Evolutionary conservation across 2,888 invertebrate genomes (phyloP), one percentile per base, ranked within the genome.

Genomic region (Xestoiulus laeticollis): DNA sequence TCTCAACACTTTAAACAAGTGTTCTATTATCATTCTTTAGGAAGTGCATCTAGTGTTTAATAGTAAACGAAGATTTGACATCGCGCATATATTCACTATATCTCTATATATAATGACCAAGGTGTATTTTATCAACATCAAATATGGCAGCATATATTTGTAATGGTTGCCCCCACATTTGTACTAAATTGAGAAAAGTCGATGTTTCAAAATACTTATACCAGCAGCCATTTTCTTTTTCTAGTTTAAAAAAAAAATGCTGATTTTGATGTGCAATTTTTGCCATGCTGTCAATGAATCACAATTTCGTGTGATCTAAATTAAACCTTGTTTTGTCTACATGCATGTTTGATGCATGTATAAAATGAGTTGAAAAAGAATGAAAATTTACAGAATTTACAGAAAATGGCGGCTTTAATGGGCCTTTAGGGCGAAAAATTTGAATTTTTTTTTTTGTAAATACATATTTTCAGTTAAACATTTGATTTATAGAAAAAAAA

Each of bases 121-220:
- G 59, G 59, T 68, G 59, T 68, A 68, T 68, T 68, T 68, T 68
- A 68, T 68, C 59, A 68, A 22, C 59, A 68, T 68, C 59, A 8
- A 68, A 68, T 5, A 68, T 68, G 59, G 59, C 59, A 22, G 59
- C 59, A 22, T 68, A 68, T 68, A 68, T 68, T 68, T 68, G 59
- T 68, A 68, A 68, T 6, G 59, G 59, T 68, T 14, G 19, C 19
- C 19, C 22, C 22, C n/a, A 19, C 53, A 68, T 68, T 68, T 68
- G 22, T 68, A 68, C 59, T 22, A 68, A 68, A 68, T 19, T 68
- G 59, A 5, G 59, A 68, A 22, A 68, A 68, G 2, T 68, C 19
- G 10, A 68, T 68, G 22, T 68, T 22, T 22, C 22, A n/a, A 26
- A 8, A 68, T 68, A 22, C 59, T 8, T 68, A 26, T 68, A 22